These are phyloP conservation scores for Sparus aurata DNA, from an alignment of 2,797 vertebrate species.

Conservation along the genomic window DNA sequence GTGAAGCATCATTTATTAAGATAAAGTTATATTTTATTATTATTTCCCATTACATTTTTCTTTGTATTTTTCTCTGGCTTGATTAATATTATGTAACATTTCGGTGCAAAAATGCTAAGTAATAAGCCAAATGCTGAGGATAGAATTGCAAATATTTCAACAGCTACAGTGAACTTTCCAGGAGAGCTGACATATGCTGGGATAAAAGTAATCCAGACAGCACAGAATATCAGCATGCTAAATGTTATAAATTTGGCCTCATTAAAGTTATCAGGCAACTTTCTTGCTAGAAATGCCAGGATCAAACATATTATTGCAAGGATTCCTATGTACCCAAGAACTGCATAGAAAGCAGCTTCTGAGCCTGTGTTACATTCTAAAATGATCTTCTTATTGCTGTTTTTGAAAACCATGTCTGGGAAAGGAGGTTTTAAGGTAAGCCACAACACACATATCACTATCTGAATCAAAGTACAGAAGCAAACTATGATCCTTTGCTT, in stretches of 20 bases:
- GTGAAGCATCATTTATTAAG: neutral
- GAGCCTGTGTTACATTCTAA: slow-evolving; percentile 86
- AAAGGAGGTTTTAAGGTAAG: slow-evolving; percentile 80
- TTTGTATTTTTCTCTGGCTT: slow-evolving; percentile 84
- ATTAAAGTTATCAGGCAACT: slow-evolving; percentile 86
- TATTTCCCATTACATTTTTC: slow-evolving; percentile 75
- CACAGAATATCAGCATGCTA: slow-evolving; percentile 86
- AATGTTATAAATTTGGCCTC: slow-evolving; percentile 85
- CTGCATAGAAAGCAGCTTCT: slow-evolving; percentile 78
- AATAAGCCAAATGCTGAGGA: slow-evolving; percentile 82
- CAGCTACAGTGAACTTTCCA: slow-evolving; percentile 85
- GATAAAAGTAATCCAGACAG: slow-evolving; percentile 86
- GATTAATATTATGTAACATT: slow-evolving; percentile 84
- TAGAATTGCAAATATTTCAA: slow-evolving; percentile 87
- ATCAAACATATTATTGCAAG: slow-evolving; percentile 79
- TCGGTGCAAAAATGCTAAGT: slow-evolving; percentile 82
- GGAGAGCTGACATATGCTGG: slow-evolving; percentile 86
- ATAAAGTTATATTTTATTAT: neutral
- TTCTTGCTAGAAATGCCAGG: slow-evolving; percentile 84
- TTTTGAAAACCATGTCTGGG: slow-evolving; percentile 76
- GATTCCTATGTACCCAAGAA: slow-evolving; percentile 84
- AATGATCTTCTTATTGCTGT: slow-evolving; percentile 78
- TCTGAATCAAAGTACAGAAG: slow-evolving; percentile 80
- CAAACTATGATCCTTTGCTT: slow-evolving; percentile 83
- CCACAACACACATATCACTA: slow-evolving; percentile 83